Evolutionary conservation across 2,797 vertebrate species (phyloP).

Genomic region (Darevskia mixta): DNA sequence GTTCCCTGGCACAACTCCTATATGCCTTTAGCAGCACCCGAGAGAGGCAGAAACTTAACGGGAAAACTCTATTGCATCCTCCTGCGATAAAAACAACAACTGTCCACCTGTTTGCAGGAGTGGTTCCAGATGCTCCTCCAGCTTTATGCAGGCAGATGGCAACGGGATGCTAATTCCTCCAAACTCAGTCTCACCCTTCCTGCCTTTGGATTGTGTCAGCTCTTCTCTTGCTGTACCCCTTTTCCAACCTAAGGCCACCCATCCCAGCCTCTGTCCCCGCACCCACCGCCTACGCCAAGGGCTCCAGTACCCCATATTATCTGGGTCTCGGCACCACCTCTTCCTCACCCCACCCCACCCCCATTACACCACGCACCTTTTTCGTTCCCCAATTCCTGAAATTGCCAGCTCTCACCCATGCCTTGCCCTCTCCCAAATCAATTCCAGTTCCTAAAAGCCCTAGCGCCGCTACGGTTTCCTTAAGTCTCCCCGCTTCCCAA

Average conservation of each 20-base stretch:
- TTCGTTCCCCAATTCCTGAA: too few relatives aligned
- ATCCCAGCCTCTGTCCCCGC: too few relatives aligned
- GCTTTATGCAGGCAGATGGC: neutral
- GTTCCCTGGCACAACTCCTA: neutral
- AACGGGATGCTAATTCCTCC: too few relatives aligned
- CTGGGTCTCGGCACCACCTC: neutral
- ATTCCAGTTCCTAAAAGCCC: too few relatives aligned
- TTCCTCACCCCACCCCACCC: too few relatives aligned
- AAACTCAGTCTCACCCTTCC: accelerated
- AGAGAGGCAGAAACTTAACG: neutral
- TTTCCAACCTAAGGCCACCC: neutral
- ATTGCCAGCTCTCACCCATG: neutral
- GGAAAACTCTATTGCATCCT: neutral
- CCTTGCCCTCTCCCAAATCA: too few relatives aligned
- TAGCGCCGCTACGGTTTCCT: too few relatives aligned
- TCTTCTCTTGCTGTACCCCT: neutral
- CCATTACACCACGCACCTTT: too few relatives aligned
- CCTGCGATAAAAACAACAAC: neutral
- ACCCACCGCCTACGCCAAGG: neutral
- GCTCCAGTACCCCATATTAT: too few relatives aligned
- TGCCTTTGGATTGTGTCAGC: neutral
- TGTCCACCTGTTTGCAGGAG: neutral
- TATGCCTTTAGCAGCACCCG: neutral
- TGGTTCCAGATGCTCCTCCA: neutral
- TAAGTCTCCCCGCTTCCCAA: too few relatives aligned